Evolutionary conservation across 2,888 invertebrate species (phyloP).

Genomic region (Brachyptera putata): DNA sequence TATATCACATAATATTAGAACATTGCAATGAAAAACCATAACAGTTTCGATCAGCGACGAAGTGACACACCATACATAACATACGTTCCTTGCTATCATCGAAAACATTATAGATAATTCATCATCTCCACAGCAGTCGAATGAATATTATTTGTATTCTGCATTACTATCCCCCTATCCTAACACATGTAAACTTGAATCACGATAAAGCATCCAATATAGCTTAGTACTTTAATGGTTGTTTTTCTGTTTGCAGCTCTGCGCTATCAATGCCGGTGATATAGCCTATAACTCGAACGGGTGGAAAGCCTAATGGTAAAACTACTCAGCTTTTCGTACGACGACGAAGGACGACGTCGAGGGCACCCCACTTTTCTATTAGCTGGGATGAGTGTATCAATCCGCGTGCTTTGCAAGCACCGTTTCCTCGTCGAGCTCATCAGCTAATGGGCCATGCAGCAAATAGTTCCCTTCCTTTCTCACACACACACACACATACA

Average conservation of each 20-base stretch:
- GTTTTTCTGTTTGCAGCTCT: not conserved
- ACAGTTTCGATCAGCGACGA: too few species aligned
- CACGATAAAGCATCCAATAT: not conserved
- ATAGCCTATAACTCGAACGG: not conserved
- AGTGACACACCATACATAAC: too few species aligned
- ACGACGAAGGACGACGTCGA: too few species aligned
- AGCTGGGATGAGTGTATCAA: conserved; percentile 12
- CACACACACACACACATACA: not conserved
- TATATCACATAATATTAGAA: too few species aligned
- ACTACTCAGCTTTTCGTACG: too few species aligned
- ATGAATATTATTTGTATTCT: too few species aligned
- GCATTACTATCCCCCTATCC: too few species aligned
- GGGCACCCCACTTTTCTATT: conserved; percentile 15
- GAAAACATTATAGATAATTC: too few species aligned
- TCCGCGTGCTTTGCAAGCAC: not conserved
- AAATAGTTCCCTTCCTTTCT: conserved; percentile 10
- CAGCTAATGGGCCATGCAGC: conserved; percentile 30
- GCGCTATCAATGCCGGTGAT: not conserved
- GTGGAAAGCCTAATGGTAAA: conserved; percentile 3
- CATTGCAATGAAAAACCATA: too few species aligned
- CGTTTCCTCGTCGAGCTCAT: conserved; percentile 19
- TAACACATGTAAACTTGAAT: not conserved
- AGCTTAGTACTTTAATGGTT: conserved; percentile 2
- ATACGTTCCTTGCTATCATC: too few species aligned
- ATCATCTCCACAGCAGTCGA: too few species aligned